Base-by-base conservation (phyloP, 64 coral and sea anemone genomes). In the Exaiptasia diaphana region DNA sequence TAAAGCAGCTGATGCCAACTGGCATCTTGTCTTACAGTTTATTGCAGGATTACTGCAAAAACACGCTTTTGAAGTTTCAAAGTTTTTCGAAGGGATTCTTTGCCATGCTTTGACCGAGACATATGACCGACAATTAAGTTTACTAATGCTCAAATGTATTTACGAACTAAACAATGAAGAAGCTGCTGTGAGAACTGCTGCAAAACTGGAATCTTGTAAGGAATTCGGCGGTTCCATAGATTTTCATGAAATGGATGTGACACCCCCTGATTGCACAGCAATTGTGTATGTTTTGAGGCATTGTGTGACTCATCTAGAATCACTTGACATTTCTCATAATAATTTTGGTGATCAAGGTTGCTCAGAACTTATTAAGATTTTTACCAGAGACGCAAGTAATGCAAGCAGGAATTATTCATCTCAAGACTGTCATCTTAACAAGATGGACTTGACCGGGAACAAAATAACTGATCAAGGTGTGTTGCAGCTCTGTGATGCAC, bases 261-360 rank as follows among this genome's bases (percentile, higher is more conserved):
- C 58, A 62, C 28, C 77, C 36, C 57, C 31, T 81, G 77, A 81
- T 12, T 67, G 41, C 30, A 67, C 60, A 63, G 77, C 77, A 67
- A 25, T 81, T 62, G 41, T 18, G 1, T 22, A 67, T 67, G 63
- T 81, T 67, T 8, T 81, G 12, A 49, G 34, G 25, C 41, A 81
- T 3, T 32, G 63, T 17, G 3, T 64, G 45, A 75, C 24, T 45
- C n/a, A n/a, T n/a, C 42, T 52, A 50, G 42, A 6, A 21, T 75
- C 8, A 14, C 24, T 50, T 17, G 15, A 50, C 21, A 15, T 34
- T 53, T 7, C 8, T 2, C 3, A 25, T 8, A 75, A 54, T 29
- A 21, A 8, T 15, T 75, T 75, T 20, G 11, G 43, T 48, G 28
- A 50, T 10, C 14, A 0, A 38, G 61, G 32, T 6, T 65, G 30